Percentiles rank a stretch among this genome's conserved stretches.
These are phyloP conservation scores for Dichetophora obliterata DNA, from an alignment of 2,888 invertebrate genomes.

Conservation along the genomic window DNA sequence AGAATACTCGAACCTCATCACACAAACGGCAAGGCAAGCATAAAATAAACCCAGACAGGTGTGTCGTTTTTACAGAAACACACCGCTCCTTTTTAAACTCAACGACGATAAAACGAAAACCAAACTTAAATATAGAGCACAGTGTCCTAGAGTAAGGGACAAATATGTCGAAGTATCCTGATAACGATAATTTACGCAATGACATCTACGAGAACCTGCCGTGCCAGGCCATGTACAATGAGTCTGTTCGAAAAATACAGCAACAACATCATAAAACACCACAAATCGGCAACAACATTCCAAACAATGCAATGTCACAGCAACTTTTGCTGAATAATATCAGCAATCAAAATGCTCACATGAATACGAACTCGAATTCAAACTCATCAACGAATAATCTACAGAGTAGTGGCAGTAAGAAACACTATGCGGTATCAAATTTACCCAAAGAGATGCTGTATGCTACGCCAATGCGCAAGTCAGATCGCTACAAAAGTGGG, in stretches of 20 bases:
- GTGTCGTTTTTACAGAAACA: background rate
- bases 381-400: conserved; percentile 48
- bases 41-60: background rate
- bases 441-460: conserved; percentile 68
- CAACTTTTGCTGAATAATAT: conserved; percentile 59
- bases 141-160: background rate
- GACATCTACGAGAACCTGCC: conserved; percentile 70
- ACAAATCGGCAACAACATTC: conserved; percentile 48
- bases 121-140: background rate
- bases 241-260: conserved; percentile 69
- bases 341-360: conserved; percentile 58
- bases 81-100: background rate
- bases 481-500: conserved; percentile 68
- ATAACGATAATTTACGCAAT: conserved; percentile 69
- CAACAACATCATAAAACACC: conserved; percentile 64
- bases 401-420: conserved; percentile 35
- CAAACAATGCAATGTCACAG: conserved; percentile 54
- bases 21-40: background rate
- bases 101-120: background rate
- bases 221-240: conserved; percentile 70
- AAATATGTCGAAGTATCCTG: conserved; percentile 68
- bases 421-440: conserved; percentile 49
- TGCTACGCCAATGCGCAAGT: conserved; percentile 69
- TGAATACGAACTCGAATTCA: conserved; percentile 43
- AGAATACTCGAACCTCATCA: background rate